Percentiles rank a stretch among this genome's conserved stretches.
Conservation (phyloP, 2,797 vertebrate species). For the Pantherophis vulpinus region DNA sequence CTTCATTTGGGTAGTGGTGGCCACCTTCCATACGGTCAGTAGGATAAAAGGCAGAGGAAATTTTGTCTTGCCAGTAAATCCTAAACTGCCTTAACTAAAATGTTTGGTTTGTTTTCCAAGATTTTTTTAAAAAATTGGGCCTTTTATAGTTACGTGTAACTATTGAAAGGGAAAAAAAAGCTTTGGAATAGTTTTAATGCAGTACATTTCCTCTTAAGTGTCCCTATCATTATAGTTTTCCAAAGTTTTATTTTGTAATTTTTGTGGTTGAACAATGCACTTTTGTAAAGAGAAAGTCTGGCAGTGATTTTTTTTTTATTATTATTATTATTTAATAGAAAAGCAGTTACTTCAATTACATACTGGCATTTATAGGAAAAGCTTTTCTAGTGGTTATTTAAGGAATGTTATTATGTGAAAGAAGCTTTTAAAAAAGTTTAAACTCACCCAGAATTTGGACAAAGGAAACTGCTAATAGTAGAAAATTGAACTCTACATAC, state of each 20-base stretch:
- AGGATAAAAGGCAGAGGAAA: conserved; percentile 57
- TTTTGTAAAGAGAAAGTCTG: conserved; percentile 30
- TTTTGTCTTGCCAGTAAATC: conserved; percentile 44
- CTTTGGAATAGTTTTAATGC: conserved; percentile 10
- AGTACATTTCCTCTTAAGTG: conserved; percentile 39
- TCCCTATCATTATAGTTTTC: conserved; percentile 41
- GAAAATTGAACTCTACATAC: neutral
- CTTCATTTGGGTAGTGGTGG: neutral
- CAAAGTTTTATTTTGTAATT: conserved; percentile 28
- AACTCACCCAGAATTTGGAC: neutral
- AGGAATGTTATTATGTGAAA: neutral
- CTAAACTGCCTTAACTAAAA: conserved; percentile 59
- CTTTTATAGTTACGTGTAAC: conserved; percentile 50
- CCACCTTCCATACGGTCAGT: conserved; percentile 27
- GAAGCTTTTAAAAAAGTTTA: neutral
- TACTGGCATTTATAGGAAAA: neutral
- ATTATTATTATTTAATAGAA: neutral
- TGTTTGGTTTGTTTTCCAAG: conserved; percentile 54
- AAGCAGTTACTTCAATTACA: neutral
- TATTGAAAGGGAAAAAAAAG: neutral
- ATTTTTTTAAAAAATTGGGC: conserved; percentile 59
- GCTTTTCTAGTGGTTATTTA: neutral
- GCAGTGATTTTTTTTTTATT: neutral
- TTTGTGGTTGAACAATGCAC: conserved; percentile 30
- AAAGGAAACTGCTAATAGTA: neutral